Conservation (phyloP, 2,113 vertebrate genomes). For the Pomatostomus ruficeps region DNA sequence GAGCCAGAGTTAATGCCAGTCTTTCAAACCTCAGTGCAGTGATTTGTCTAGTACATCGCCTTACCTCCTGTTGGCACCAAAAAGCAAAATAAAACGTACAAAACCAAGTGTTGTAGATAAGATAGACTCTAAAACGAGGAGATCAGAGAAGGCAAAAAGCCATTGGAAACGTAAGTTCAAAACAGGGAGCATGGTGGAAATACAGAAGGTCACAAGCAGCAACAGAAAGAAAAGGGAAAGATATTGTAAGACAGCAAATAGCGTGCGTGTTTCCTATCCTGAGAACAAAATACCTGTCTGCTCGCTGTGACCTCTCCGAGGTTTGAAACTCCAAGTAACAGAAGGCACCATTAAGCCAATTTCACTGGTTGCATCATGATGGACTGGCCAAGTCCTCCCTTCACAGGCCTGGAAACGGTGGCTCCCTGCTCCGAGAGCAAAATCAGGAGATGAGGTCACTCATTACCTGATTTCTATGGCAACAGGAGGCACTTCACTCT, state of each 20-base stretch:
- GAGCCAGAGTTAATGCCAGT: neutral
- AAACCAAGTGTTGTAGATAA: neutral
- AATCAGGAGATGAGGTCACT: neutral
- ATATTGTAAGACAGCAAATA: neutral
- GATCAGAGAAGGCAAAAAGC: conserved; percentile 2
- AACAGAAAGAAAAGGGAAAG: neutral
- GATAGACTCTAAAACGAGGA: neutral
- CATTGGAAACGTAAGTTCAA: neutral
- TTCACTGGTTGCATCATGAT: neutral
- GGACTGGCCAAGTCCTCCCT: neutral
- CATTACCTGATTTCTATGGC: neutral
- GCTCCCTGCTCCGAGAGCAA: neutral
- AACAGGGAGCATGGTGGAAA: neutral
- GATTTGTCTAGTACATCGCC: neutral
- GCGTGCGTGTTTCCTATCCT: neutral
- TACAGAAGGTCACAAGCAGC: neutral
- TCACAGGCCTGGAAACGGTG: neutral
- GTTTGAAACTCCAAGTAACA: neutral
- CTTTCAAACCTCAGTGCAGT: neutral
- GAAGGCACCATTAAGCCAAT: neutral
- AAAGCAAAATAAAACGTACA: neutral
- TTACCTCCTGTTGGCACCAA: neutral
- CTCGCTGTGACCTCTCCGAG: neutral
- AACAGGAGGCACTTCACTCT: neutral
- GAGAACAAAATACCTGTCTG: conserved; percentile 1